These are phyloP conservation scores for Parnassius smintheus DNA, from an alignment of 2,888 invertebrate species.

Conservation along the genomic window DNA sequence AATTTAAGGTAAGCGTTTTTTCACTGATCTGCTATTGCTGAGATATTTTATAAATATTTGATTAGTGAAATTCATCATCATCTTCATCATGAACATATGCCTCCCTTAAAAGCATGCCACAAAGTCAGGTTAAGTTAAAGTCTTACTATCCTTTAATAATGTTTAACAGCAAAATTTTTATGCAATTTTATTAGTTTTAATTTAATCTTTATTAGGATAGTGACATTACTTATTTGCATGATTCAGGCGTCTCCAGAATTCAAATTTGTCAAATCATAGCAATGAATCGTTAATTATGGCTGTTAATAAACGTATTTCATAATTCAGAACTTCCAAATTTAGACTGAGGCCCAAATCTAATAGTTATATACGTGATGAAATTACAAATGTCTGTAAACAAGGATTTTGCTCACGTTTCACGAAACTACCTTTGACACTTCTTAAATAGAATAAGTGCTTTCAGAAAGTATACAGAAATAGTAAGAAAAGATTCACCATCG, in stretches of 20 bases:
- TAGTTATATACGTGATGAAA: constrained; percentile 24
- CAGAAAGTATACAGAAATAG: constrained; percentile 12
- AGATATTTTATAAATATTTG: no score
- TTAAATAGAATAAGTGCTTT: constrained; percentile 22
- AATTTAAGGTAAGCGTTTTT: no score
- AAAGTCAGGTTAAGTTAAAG: no score
- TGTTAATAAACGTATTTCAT: constrained; percentile 14
- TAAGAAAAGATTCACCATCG: constrained; percentile 10
- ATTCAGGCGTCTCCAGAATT: constrained; percentile 12
- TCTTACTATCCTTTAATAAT: no score
- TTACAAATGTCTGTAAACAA: constrained; percentile 9
- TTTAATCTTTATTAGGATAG: constrained; percentile 7
- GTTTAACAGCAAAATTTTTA: no score
- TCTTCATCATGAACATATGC: no score
- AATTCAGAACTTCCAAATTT: constrained; percentile 16
- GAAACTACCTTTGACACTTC: constrained; percentile 16
- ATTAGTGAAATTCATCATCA: no score
- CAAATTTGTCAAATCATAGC: constrained; percentile 9
- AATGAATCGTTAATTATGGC: background rate
- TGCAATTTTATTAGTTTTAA: constrained; percentile 28
- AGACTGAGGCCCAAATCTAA: constrained; percentile 15
- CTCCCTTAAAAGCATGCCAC: no score
- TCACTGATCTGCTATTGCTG: no score
- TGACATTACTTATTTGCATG: constrained; percentile 12
- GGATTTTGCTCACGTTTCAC: constrained; percentile 18